phyloP scores from a whole-genome alignment of 2,113 vertebrate genomes.

The Oreotrochilus melanogaster region DNA sequence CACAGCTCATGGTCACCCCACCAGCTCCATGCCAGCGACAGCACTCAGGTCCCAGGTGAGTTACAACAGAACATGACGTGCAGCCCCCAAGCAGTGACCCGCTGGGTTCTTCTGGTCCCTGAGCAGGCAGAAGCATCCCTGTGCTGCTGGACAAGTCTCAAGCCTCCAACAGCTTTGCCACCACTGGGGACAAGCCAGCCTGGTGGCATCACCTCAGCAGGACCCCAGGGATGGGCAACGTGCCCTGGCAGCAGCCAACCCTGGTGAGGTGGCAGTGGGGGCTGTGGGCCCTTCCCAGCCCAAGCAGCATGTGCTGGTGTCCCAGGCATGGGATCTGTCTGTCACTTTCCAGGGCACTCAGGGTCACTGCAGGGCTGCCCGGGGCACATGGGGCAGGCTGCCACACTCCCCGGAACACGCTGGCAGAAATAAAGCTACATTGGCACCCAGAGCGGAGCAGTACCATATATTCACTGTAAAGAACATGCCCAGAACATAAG shows the following conservation, averaged over 20 bases:
- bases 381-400: fast-evolving
- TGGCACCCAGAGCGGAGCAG: neutral
- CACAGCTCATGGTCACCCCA: fast-evolving
- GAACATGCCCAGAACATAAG: neutral
- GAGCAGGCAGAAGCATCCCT: neutral
- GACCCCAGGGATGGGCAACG: neutral
- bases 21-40: fast-evolving
- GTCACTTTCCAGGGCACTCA: fast-evolving
- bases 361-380: fast-evolving
- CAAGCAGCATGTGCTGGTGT: fast-evolving
- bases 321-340: fast-evolving
- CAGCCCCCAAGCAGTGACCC: neutral
- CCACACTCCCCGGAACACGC: fast-evolving
- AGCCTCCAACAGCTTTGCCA: neutral
- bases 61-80: neutral
- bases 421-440: neutral
- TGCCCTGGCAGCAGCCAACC: neutral
- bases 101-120: fast-evolving
- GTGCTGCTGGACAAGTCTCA: neutral
- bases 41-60: neutral
- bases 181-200: neutral
- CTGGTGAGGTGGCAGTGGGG: neutral
- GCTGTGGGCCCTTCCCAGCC: fast-evolving
- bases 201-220: fast-evolving
- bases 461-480: neutral